Base-by-base conservation (phyloP, 2,797 vertebrate species). In the Balearica regulorum region DNA sequence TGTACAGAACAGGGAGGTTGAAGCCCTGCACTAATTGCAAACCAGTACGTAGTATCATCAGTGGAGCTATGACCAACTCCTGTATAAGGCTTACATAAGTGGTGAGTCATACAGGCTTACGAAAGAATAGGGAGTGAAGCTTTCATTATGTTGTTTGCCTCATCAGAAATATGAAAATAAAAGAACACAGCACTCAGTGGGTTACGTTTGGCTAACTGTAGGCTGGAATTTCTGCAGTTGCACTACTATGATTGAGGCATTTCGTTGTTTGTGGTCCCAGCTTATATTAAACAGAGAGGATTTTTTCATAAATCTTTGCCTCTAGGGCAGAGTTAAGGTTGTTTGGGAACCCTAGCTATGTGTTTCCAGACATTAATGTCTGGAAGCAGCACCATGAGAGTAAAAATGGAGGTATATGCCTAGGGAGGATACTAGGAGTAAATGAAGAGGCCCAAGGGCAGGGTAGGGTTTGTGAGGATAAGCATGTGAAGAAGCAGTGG, bases 111-210 rank as follows among this genome's bases (percentile, higher is more conserved):
- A 39, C 60, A 89, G 87, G 41, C 94, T 93, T 91, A 91, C 22
- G 2, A 22, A 97, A 91, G 94, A 78, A 61, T 53, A 57, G 87
- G 57, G 84, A 96, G 75, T 3, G 35, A 93, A 55, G 87, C 82
- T 96, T 93, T 96, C 96, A 96, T 97, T 96, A 95, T 96, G 84
- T 90, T 93, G 90, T 95, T 91, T 97, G 91, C 82, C 95, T 96
- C 77, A 96, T 94, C 96, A 92, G 84, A 96, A 97, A 92, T 89
- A 85, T 92, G 93, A 96, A 94, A 96, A 94, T 92, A 95, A 96
- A 96, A 96, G 96, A 97, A 97, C 96, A 97, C 94, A 93, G 87
- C 96, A 97, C 96, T 97, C 96, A 85, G 96, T 87, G 96, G 96
- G 96, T 96, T 97, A 96, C 0, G n/a, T 93, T 94, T 96, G 96